Conservation (phyloP, 2,888 invertebrate genomes). For the Lasioglossum villosulum region DNA sequence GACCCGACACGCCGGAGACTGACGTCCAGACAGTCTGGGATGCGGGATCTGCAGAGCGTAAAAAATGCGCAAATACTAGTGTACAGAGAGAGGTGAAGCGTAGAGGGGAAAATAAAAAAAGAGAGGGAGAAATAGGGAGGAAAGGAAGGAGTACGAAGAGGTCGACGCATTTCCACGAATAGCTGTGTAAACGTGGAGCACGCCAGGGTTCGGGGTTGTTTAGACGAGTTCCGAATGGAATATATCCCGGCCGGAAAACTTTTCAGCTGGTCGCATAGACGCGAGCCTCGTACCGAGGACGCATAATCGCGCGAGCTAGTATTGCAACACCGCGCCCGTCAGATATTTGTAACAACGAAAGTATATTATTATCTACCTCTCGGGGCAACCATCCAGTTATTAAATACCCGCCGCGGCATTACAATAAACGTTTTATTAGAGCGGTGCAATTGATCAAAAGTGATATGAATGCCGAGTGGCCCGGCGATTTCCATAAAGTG, state of each 20-base stretch:
- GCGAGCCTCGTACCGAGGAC: not conserved
- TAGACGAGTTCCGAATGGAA: constrained; percentile 33
- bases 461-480: constrained; percentile 1
- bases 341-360: not conserved
- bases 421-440: constrained; percentile 39
- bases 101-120: constrained; percentile 9
- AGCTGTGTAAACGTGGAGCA: constrained; percentile 40
- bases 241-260: constrained; percentile 21
- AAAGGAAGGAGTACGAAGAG: constrained; percentile 21
- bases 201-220: constrained; percentile 38
- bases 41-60: constrained; percentile 28
- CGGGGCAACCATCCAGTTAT: not conserved
- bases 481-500: constrained; percentile 38
- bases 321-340: not conserved
- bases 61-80: constrained; percentile 41
- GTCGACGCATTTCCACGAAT: constrained; percentile 39
- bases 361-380: not conserved
- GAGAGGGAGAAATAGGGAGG: not conserved
- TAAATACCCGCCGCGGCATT: not conserved
- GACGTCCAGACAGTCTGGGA: constrained; percentile 40
- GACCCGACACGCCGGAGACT: not conserved
- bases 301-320: not conserved
- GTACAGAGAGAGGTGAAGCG: constrained; percentile 31
- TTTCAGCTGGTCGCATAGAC: constrained; percentile 4
- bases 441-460: constrained; percentile 27